Conservation (phyloP, 2,113 vertebrate genomes). For the Ameiurus melas region DNA sequence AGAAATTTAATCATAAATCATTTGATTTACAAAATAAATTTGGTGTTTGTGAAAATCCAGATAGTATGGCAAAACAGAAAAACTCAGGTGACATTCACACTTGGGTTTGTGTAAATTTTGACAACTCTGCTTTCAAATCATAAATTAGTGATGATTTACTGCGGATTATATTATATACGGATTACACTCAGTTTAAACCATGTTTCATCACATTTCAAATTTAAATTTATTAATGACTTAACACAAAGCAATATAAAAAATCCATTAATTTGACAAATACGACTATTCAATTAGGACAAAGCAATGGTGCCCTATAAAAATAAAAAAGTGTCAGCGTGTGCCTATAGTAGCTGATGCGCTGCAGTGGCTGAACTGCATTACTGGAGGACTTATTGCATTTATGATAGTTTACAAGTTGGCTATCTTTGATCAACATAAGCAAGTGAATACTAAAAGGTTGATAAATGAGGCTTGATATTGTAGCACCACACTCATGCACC, state of each 20-base stretch:
- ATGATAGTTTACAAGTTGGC: too few species aligned
- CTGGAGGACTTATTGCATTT: background rate
- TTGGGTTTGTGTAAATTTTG: background rate
- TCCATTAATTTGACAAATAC: background rate
- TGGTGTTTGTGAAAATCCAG: background rate
- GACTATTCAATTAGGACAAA: background rate
- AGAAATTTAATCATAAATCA: background rate
- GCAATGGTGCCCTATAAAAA: background rate
- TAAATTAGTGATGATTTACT: background rate
- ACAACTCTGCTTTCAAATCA: background rate
- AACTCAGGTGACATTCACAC: background rate
- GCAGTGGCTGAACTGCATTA: background rate
- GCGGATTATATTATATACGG: background rate
- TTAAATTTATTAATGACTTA: background rate
- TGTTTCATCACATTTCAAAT: background rate
- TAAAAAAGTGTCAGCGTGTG: background rate
- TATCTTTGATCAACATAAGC: too few species aligned
- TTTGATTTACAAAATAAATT: background rate
- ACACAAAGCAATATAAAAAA: background rate
- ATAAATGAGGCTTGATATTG: too few species aligned
- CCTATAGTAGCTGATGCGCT: background rate
- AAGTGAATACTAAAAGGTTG: background rate
- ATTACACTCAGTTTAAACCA: background rate
- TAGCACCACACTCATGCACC: too few species aligned
- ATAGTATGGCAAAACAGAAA: background rate